These are phyloP conservation scores for Prolemur simus DNA, from an alignment of 2,113 vertebrate species.

Conservation along the genomic window DNA sequence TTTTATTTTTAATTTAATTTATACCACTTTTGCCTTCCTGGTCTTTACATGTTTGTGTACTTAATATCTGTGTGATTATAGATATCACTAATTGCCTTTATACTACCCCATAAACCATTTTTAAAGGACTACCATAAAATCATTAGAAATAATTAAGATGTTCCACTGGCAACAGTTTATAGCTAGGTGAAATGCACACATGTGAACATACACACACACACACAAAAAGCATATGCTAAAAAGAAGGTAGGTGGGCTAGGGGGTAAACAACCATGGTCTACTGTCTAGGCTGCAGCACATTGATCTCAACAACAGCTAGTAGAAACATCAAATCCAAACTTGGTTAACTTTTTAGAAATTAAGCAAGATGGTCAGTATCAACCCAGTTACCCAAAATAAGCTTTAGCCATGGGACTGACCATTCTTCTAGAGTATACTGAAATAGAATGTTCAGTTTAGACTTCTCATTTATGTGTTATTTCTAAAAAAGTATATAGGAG, in stretches of 20 bases:
- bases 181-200: background rate
- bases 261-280: background rate
- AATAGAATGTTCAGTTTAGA: background rate
- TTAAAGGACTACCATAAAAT: background rate
- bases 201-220: too few species aligned
- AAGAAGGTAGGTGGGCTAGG: background rate
- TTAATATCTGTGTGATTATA: background rate
- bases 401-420: background rate
- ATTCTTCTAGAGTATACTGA: background rate
- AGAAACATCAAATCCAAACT: background rate
- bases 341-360: background rate
- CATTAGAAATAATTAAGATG: background rate
- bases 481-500: background rate
- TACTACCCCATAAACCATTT: background rate
- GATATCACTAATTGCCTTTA: background rate
- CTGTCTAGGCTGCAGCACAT: background rate
- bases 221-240: background rate
- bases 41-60: background rate
- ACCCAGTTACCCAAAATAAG: background rate
- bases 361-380: background rate
- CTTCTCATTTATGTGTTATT: background rate
- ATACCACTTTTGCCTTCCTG: background rate
- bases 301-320: background rate
- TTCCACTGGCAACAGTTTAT: background rate
- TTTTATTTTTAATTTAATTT: slow-evolving; percentile 22